Evolutionary conservation across 35 echinoderm and acorn worm species (phyloP).

Genomic region (Ophioderma brevispina): DNA sequence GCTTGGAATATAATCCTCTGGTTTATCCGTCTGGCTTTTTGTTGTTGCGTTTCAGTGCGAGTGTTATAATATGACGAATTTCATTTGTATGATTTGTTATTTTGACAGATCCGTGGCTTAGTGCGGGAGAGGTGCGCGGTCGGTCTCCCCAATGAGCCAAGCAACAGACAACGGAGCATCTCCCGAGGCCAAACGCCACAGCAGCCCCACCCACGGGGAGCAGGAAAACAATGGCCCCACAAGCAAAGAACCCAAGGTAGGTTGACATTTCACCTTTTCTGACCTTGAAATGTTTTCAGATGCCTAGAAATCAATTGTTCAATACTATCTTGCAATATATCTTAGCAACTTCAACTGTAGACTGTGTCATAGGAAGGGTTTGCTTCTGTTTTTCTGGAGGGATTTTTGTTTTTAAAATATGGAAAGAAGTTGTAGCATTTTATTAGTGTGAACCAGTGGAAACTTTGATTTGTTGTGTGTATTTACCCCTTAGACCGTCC

Average conservation of each 20-base stretch:
- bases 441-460: too few relatives aligned
- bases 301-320: too few relatives aligned
- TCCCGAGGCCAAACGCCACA: background rate
- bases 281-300: too few relatives aligned
- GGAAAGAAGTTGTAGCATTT: too few relatives aligned
- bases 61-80: background rate
- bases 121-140: background rate
- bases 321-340: too few relatives aligned
- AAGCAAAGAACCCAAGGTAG: background rate
- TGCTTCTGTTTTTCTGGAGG: too few relatives aligned
- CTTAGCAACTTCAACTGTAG: too few relatives aligned
- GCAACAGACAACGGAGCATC: constrained; percentile 2
- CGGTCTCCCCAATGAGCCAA: background rate
- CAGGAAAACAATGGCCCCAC: background rate
- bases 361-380: too few relatives aligned
- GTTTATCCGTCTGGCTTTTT: constrained; percentile 13
- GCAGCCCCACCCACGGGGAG: background rate
- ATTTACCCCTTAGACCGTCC: too few relatives aligned
- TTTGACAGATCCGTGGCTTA: constrained; percentile 9
- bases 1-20: background rate
- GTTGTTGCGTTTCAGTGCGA: background rate
- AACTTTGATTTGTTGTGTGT: too few relatives aligned
- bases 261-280: background rate
- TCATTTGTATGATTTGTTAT: constrained; percentile 3
- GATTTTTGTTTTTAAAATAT: too few relatives aligned